Base-by-base conservation (phyloP, 2,888 invertebrate genomes). In the Lasioglossum marginatum region DNA sequence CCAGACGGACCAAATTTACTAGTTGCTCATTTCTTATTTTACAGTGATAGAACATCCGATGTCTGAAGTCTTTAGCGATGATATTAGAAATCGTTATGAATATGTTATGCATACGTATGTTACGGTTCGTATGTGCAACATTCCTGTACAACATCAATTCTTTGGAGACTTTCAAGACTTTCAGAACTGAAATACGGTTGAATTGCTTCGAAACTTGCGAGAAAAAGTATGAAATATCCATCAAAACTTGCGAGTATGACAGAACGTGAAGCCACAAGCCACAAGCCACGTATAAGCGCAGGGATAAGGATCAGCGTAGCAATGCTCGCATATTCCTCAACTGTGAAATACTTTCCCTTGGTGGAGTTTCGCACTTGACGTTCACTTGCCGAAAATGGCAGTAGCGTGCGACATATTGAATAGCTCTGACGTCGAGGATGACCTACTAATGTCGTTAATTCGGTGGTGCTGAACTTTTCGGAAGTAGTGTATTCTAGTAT, bases 191-290 rank as follows among this genome's bases (percentile, higher is more conserved):
- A 57, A 57, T 57, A n/a, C 57, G n/a, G 57, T 57, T 57, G 57
- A 57, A 57, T 57, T 57, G 57, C 57, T n/a, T 57, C 57, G 57
- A n/a, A 57, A 57, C 57, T 57, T 57, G 57, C n/a, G n/a, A 12
- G 57, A 57, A 57, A n/a, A 57, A 57, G 57, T 57, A 57, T n/a
- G 12, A 27, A 57, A n/a, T 27, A n/a, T 57, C 57, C 57, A 57
- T 57, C 57, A 57, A 8, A 57, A 57, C n/a, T 57, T 57, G 57
- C 57, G 57, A 57, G 57, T 57, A 57, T 57, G 57, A 57, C 57
- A 57, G 57, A 57, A 57, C 57, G 57, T 0, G 23, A 57, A n/a
- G 57, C 57, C 57, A 52, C 23, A 2, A 48, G 48, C 52, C 52
- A 57, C n/a, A 4, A 57, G 57, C 57, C 57, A 57, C n/a, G 57